Conservation (phyloP, 2,113 vertebrate genomes). For the Malurus elegans region DNA sequence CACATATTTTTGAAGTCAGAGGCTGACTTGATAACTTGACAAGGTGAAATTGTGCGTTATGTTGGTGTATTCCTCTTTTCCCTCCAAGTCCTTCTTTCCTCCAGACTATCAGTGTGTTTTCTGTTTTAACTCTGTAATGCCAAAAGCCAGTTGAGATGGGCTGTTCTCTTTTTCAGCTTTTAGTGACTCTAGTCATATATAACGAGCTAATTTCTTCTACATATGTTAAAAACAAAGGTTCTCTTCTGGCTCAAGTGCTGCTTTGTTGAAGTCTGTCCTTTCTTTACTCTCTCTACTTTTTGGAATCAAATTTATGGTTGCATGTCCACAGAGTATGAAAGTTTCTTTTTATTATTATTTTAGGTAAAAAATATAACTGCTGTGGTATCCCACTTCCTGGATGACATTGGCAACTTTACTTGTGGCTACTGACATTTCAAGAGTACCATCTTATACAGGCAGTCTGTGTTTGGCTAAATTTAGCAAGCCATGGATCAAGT, state of each 20-base stretch:
- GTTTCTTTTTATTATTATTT: constrained; percentile 59
- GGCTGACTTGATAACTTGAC: background rate
- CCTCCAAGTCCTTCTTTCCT: background rate
- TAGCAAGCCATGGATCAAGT: constrained; percentile 50
- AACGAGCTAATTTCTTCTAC: background rate
- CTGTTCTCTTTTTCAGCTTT: background rate
- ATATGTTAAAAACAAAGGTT: background rate
- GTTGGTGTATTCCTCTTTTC: background rate
- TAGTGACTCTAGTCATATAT: background rate
- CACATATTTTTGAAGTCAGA: background rate
- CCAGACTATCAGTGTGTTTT: background rate
- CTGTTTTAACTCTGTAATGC: background rate
- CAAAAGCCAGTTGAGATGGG: background rate
- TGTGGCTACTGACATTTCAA: constrained; percentile 58
- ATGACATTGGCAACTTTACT: constrained; percentile 35
- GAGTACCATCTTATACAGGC: constrained; percentile 30
- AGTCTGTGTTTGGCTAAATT: constrained; percentile 56
- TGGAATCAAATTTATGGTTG: constrained; percentile 36
- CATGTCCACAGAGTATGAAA: constrained; percentile 1
- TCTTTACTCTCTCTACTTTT: background rate
- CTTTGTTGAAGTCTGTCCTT: background rate
- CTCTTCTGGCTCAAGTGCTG: background rate
- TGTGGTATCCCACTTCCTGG: constrained; percentile 58
- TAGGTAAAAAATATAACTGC: constrained; percentile 37
- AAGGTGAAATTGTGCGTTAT: background rate